Evolutionary conservation across 30 jellyfish, hydroid and myxozoan genomes (phyloP).

Genomic region (Turritopsis dohrnii): DNA sequence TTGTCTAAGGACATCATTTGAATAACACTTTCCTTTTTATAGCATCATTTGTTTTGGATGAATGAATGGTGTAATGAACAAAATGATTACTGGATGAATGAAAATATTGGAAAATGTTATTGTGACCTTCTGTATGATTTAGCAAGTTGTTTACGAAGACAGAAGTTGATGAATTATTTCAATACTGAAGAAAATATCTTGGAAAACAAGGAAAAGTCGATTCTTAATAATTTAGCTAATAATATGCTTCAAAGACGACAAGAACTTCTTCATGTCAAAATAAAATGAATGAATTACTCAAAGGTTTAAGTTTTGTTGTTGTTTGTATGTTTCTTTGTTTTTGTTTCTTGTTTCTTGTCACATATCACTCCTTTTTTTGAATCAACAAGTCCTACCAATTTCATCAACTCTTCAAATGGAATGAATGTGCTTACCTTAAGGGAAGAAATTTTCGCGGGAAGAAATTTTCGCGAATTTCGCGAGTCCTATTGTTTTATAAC

Average conservation of each 20-base stretch:
- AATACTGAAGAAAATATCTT: not conserved
- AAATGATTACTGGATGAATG: not conserved
- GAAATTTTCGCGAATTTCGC: no score
- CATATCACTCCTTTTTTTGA: no score
- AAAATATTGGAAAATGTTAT: not conserved
- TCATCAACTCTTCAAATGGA: no score
- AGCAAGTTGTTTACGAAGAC: not conserved
- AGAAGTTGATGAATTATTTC: not conserved
- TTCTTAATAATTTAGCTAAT: not conserved
- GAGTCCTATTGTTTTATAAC: no score
- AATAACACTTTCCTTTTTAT: not conserved
- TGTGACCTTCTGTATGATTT: not conserved
- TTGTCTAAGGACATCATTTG: not conserved
- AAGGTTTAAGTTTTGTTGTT: not conserved
- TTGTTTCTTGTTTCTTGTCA: no score
- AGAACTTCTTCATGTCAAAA: not conserved
- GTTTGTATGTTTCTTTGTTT: not conserved
- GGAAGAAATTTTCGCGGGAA: no score
- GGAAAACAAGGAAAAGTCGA: not conserved
- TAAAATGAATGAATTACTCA: not conserved
- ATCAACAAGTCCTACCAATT: no score
- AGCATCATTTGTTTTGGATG: conserved; percentile 17
- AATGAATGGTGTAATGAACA: not conserved
- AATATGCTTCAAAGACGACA: not conserved
- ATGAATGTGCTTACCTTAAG: no score